Percentiles rank a stretch among this genome's conserved stretches.
Evolutionary conservation across 2,797 vertebrate species (phyloP).

Genomic region (Pempheris klunzingeri): DNA sequence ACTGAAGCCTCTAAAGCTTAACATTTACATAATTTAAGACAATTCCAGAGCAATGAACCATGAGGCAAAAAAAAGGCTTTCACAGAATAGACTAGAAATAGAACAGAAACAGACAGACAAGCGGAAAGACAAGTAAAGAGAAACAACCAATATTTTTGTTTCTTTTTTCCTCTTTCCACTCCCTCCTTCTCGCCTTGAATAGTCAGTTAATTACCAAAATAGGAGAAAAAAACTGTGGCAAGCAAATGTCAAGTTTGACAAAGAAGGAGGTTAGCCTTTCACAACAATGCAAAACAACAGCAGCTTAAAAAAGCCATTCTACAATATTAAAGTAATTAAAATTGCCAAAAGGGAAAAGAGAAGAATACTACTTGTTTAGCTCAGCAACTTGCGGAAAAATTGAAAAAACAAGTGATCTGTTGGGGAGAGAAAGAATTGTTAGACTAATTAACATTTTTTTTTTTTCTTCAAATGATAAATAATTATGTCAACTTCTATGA

Average conservation of each 20-base stretch:
- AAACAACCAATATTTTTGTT: constrained; percentile 34
- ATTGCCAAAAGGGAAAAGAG: constrained; percentile 49
- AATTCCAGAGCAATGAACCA: too few species aligned
- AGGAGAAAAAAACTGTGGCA: constrained; percentile 24
- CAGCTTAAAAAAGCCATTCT: constrained; percentile 45
- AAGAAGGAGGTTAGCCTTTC: constrained; percentile 68
- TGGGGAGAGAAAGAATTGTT: constrained; percentile 45
- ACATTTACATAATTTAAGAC: constrained; percentile 8
- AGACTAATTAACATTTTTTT: constrained; percentile 66
- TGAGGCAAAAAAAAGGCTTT: background rate
- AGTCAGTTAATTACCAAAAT: constrained; percentile 67
- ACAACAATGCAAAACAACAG: constrained; percentile 57
- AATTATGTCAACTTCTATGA: constrained; percentile 67
- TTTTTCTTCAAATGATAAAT: constrained; percentile 64
- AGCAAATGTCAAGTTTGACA: constrained; percentile 72
- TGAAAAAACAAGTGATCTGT: constrained; percentile 43
- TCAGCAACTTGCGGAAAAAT: constrained; percentile 47
- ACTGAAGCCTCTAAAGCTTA: constrained; percentile 4
- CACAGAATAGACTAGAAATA: constrained; percentile 30
- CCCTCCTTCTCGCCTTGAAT: constrained; percentile 40
- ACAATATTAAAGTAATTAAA: constrained; percentile 71
- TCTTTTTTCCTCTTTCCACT: background rate
- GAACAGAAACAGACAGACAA: constrained; percentile 15
- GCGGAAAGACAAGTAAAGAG: constrained; percentile 31
- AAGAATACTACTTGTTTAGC: constrained; percentile 59